Conservation (phyloP, 1,140 invertebrate genomes). For the Spodoptera frugiperda region DNA sequence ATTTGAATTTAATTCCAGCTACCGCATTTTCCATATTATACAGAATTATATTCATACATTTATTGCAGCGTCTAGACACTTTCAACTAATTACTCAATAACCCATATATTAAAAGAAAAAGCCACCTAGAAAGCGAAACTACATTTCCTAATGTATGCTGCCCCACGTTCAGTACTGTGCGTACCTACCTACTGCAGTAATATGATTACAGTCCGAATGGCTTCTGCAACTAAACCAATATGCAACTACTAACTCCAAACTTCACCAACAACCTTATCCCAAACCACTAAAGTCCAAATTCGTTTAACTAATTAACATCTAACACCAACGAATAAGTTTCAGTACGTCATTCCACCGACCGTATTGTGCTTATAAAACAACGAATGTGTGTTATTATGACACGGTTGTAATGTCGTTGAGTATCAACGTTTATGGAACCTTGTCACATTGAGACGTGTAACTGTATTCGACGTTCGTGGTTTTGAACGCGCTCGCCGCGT, state of each 20-base stretch:
- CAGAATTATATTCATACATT: not conserved
- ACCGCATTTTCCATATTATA: not conserved
- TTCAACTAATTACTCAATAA: slow-evolving; percentile 22
- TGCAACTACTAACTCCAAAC: slow-evolving; percentile 40
- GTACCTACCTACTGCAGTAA: slow-evolving; percentile 62
- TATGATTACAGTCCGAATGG: slow-evolving; percentile 66
- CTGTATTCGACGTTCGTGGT: slow-evolving; percentile 57
- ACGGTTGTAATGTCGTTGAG: slow-evolving; percentile 64
- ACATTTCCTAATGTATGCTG: slow-evolving; percentile 48
- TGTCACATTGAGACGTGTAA: slow-evolving; percentile 56
- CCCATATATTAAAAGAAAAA: slow-evolving; percentile 45
- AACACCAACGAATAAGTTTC: slow-evolving; percentile 57
- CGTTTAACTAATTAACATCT: slow-evolving; percentile 30
- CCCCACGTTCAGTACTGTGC: slow-evolving; percentile 45
- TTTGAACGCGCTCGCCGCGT: slow-evolving; percentile 70
- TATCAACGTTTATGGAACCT: slow-evolving; percentile 59
- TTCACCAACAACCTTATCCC: slow-evolving; percentile 45
- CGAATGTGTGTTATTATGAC: slow-evolving; percentile 55
- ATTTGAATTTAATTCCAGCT: not conserved
- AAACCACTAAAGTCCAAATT: slow-evolving; percentile 51
- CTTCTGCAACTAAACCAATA: slow-evolving; percentile 58
- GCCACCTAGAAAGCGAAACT: slow-evolving; percentile 41
- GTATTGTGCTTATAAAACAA: slow-evolving; percentile 60
- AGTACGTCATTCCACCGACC: slow-evolving; percentile 56
- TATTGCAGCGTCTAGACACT: not conserved